Base-by-base conservation (phyloP, 2,113 vertebrate species). In the Elachura formosa region DNA sequence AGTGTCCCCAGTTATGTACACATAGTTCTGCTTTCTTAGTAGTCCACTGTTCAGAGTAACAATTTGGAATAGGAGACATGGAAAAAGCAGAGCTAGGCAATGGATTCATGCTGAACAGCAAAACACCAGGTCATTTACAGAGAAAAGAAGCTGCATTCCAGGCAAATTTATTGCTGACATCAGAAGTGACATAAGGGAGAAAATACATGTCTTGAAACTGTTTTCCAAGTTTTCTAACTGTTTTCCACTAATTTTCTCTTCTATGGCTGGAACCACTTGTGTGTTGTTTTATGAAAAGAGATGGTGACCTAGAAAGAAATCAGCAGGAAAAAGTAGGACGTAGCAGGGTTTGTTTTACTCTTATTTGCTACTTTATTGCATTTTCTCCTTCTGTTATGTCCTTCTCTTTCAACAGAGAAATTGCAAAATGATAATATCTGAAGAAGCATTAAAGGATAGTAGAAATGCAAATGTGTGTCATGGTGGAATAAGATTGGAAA, bases 321-420 rank as follows among this genome's bases (percentile, higher is more conserved):
- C 58, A 68, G 14, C n/a, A 76, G n/a, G 41, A 24, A 72, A 63
- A 83, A 63, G 13, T 10, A 58, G 8, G 10, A 41, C 17, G 25
- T 34, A 73, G n/a, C 12, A 63, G 33, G 61, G 20, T 40, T 74
- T 75, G 1, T 17, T 89, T 88, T 68, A 82, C 9, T 78, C 28
- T 84, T 82, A 56, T 49, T 63, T 38, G 21, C 17, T 79, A 33
- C 9, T 56, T 61, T 79, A 11, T 11, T 82, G n/a, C 10, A 49
- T 64, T 79, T 96, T 75, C 52, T 82, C 22, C 17, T 73, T 73
- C 55, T 81, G 21, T n/a, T n/a, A n/a, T n/a, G n/a, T n/a, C n/a
- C n/a, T n/a, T n/a, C 78, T 84, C 21, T 40, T 9, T 52, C 69
- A 76, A 61, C 18, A 83, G 79, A 88, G 20, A 73, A 31, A 55